Conservation (phyloP, 2,888 invertebrate species). For the Acheta domesticus region DNA sequence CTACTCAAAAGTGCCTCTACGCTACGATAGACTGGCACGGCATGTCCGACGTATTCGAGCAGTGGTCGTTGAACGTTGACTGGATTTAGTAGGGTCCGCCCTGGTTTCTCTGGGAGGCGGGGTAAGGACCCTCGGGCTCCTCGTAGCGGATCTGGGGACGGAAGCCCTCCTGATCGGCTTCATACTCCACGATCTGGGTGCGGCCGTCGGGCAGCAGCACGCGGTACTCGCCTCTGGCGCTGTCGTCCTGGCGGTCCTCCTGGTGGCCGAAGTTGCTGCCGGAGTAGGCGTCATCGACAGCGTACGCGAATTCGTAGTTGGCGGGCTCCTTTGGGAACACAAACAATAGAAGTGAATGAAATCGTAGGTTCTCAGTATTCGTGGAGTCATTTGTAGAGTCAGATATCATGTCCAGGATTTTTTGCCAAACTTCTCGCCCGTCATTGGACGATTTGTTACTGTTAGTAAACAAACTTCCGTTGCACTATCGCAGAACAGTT, state of each 20-base stretch:
- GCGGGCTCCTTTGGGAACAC: slow-evolving; percentile 41
- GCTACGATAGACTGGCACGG: no score
- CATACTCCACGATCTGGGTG: slow-evolving; percentile 62
- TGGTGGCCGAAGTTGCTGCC: slow-evolving; percentile 48
- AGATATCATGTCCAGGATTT: no score
- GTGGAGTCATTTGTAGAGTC: background rate
- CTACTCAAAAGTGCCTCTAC: no score
- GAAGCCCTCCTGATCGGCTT: slow-evolving; percentile 65
- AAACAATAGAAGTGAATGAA: background rate
- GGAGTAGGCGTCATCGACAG: slow-evolving; percentile 44
- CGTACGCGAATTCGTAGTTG: slow-evolving; percentile 47
- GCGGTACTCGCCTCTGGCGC: slow-evolving; percentile 47
- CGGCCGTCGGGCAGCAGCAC: slow-evolving; percentile 48
- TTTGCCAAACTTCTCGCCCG: no score
- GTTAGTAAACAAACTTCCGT: no score
- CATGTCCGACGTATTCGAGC: no score
- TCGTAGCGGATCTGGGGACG: slow-evolving; percentile 67
- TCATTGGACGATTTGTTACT: no score
- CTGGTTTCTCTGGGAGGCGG: slow-evolving; percentile 18
- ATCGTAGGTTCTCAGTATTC: background rate
- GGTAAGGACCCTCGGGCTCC: slow-evolving; percentile 31
- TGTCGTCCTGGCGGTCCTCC: slow-evolving; percentile 47
- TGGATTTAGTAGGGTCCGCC: background rate
- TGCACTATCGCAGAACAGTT: no score
- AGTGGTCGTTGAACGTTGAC: no score